phyloP scores from a whole-genome alignment of 2,113 vertebrate genomes.

The Echinops telfairi region DNA sequence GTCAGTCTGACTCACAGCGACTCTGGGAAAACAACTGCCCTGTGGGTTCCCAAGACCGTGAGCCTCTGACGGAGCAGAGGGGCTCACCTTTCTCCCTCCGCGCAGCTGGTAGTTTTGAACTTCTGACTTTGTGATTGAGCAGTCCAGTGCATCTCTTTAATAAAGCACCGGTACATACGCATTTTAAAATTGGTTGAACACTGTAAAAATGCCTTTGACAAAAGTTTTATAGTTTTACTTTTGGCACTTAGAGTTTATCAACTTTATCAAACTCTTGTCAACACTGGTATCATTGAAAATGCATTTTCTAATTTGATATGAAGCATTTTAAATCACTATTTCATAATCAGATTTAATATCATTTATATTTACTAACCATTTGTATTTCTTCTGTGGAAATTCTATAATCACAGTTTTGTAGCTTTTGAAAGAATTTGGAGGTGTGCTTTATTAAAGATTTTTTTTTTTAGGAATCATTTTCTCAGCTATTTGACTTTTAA shows the following conservation, averaged over 20 bases:
- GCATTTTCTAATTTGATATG: neutral
- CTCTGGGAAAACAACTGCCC: no score
- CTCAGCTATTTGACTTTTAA: conserved; percentile 18
- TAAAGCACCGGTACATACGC: neutral
- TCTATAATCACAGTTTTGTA: conserved; percentile 11
- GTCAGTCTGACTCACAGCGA: no score
- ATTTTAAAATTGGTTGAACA: conserved; percentile 30
- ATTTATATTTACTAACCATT: neutral
- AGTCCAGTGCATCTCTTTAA: no score
- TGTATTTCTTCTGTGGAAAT: conserved; percentile 32
- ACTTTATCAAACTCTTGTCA: neutral
- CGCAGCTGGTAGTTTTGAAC: no score
- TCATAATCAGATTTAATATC: conserved; percentile 14
- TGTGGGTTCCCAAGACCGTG: no score
- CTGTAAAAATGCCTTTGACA: neutral
- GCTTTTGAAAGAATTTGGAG: neutral
- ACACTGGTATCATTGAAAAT: neutral
- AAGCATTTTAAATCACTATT: neutral
- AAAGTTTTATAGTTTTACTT: neutral
- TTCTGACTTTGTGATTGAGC: no score
- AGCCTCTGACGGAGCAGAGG: no score
- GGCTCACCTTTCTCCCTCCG: no score
- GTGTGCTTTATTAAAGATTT: conserved; percentile 28
- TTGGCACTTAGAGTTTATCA: neutral
- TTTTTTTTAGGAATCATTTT: neutral